phyloP scores from a whole-genome alignment of 2,797 vertebrate species.

The Chiloscyllium punctatum region DNA sequence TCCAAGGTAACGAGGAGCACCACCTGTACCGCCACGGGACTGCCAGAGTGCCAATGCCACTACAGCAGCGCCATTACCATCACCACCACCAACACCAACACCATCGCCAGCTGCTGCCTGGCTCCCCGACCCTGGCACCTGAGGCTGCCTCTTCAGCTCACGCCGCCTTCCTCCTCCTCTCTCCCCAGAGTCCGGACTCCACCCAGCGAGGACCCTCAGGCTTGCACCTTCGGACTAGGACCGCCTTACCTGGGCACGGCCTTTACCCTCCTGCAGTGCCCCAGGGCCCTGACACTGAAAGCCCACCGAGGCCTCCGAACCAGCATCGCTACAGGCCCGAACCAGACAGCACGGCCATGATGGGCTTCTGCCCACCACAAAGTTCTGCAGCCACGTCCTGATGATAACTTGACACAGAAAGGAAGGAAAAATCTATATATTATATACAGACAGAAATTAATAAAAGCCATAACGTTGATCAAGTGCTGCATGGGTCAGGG shows the following conservation, averaged over 20 bases:
- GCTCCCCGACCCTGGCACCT: constrained; percentile 71
- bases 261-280: constrained; percentile 52
- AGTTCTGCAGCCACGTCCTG: constrained; percentile 85
- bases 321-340: constrained; percentile 69
- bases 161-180: constrained; percentile 72
- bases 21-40: constrained; percentile 17
- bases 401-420: constrained; percentile 76
- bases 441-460: constrained; percentile 40
- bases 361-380: constrained; percentile 66
- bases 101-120: constrained; percentile 60
- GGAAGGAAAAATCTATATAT: constrained; percentile 59
- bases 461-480: constrained; percentile 43
- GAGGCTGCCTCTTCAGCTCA: constrained; percentile 79
- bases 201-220: constrained; percentile 78
- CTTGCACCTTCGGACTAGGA: constrained; percentile 92
- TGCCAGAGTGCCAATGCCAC: constrained; percentile 43
- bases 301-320: constrained; percentile 52
- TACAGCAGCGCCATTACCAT: constrained; percentile 42
- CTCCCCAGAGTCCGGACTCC: constrained; percentile 64
- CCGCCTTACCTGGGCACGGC: constrained; percentile 53
- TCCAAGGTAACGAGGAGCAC: constrained; percentile 67
- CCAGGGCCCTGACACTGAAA: constrained; percentile 59
- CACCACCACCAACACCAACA: constrained; percentile 59
- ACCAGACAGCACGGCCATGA: constrained; percentile 67
- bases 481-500: constrained; percentile 65